Evolutionary conservation across 2,888 invertebrate genomes (phyloP).

Genomic region (Uloborus plumipes): DNA sequence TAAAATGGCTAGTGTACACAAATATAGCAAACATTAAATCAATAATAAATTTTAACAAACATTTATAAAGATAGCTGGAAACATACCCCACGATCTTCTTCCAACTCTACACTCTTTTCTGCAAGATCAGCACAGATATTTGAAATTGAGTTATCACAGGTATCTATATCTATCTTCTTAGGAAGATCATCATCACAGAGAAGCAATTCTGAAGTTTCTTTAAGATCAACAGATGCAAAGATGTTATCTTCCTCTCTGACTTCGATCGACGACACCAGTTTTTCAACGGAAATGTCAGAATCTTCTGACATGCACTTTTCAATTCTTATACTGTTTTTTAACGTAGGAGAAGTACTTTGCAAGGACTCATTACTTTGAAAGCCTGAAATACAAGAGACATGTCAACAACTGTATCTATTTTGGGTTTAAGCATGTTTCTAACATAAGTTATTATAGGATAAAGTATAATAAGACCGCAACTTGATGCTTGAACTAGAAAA

Average conservation of each 20-base stretch:
- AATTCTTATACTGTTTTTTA: neutral
- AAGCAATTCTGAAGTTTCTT: neutral
- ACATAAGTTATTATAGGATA: too few species aligned
- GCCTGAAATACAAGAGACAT: too few species aligned
- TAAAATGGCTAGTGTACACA: too few species aligned
- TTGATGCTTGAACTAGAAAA: too few species aligned
- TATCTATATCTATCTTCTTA: neutral
- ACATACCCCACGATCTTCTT: conserved; percentile 1
- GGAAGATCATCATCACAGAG: conserved; percentile 1
- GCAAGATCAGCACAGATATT: too few species aligned
- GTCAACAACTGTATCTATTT: too few species aligned
- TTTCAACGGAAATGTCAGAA: neutral
- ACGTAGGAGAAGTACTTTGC: neutral
- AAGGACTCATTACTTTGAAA: too few species aligned
- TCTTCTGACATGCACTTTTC: conserved; percentile 5
- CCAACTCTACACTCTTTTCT: neutral
- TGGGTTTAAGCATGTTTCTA: too few species aligned
- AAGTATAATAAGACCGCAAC: too few species aligned
- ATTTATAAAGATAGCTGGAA: neutral
- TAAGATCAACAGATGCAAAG: neutral
- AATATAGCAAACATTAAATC: too few species aligned
- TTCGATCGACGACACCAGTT: neutral
- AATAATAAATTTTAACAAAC: too few species aligned
- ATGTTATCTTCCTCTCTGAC: neutral
- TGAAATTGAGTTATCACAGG: too few species aligned